Conservation (phyloP, 2,113 vertebrate genomes). For the Petrocephalus microphthalmus region DNA sequence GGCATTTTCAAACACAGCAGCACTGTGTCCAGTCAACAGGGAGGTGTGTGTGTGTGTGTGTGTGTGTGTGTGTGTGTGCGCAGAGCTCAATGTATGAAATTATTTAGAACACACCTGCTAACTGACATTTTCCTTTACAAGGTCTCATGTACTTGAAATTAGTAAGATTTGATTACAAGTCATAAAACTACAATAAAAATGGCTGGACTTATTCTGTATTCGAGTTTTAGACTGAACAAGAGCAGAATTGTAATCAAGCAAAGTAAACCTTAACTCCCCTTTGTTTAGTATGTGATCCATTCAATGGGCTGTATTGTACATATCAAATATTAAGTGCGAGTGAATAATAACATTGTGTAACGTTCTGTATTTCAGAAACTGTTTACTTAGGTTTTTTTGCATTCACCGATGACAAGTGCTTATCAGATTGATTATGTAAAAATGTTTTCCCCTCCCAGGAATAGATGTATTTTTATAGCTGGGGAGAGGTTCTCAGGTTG, state of each 20-base stretch:
- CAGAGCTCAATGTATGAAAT: not conserved
- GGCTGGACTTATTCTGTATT: not conserved
- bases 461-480: not conserved
- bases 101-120: not conserved
- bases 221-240: too few species aligned
- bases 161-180: not conserved
- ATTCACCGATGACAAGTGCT: not conserved
- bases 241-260: not conserved
- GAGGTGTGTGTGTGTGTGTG: not conserved
- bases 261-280: not conserved
- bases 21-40: not conserved
- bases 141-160: not conserved
- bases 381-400: not conserved
- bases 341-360: not conserved
- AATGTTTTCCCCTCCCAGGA: not conserved
- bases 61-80: not conserved
- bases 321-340: not conserved
- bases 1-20: not conserved
- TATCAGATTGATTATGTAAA: not conserved
- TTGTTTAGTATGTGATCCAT: not conserved
- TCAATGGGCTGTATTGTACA: not conserved
- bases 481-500: not conserved
- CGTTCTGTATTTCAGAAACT: not conserved
- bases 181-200: not conserved
- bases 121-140: not conserved